A percentile compares a stretch with the other conserved stretches of the same genome.
phyloP scores from a whole-genome alignment of 1,140 invertebrate genomes.

The Drosophila micromelanica region DNA sequence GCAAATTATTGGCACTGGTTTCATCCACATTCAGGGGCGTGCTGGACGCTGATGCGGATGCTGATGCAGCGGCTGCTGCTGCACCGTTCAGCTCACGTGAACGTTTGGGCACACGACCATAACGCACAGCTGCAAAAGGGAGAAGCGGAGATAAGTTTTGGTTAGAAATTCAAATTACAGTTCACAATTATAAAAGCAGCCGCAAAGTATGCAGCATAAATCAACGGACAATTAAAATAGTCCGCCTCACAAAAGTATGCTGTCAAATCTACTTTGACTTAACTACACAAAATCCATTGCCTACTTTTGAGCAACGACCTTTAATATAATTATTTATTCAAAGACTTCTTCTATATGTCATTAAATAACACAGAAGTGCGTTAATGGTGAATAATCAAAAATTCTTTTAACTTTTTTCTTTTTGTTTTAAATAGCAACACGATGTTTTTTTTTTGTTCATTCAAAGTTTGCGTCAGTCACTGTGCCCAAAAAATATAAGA shows the following conservation, averaged over 20 bases:
- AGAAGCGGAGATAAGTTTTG: background rate
- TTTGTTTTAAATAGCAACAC: constrained; percentile 17
- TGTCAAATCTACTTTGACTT: background rate
- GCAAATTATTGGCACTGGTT: constrained; percentile 53
- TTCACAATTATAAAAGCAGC: background rate
- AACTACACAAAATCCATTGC: background rate
- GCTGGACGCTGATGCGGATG: constrained; percentile 49
- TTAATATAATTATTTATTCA: background rate
- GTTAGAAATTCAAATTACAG: constrained; percentile 12
- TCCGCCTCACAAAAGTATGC: constrained; percentile 11
- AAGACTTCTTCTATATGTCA: background rate
- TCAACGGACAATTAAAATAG: background rate
- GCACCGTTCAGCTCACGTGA: constrained; percentile 91
- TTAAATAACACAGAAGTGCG: background rate
- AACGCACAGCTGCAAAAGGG: constrained; percentile 92
- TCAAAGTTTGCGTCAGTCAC: constrained; percentile 25
- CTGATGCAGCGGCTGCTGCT: constrained; percentile 71
- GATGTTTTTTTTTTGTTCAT: constrained; percentile 2
- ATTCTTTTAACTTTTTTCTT: background rate
- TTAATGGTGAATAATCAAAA: constrained; percentile 11
- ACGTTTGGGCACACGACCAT: constrained; percentile 97
- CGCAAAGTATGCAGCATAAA: background rate
- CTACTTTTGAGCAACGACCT: background rate
- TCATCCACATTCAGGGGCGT: constrained; percentile 67
- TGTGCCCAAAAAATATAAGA: constrained; percentile 35